phyloP scores from a whole-genome alignment of 2,888 invertebrate genomes.

The Zele albiditarsus region DNA sequence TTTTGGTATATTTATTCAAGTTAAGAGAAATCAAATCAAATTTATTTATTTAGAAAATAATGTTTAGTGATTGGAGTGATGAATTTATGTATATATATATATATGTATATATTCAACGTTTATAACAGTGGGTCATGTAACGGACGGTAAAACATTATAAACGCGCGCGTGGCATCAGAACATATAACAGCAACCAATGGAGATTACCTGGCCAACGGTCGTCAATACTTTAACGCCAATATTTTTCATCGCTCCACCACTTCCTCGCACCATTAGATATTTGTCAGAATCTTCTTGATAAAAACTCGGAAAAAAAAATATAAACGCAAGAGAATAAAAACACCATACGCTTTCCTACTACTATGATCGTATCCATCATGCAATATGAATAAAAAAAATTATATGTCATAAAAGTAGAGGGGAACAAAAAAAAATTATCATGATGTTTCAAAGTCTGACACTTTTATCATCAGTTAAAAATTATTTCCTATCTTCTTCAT shows the following conservation, averaged over 20 bases:
- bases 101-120: not conserved
- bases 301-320: not conserved
- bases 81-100: not conserved
- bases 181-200: slow-evolving; percentile 6
- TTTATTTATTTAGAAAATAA: not conserved
- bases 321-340: not conserved
- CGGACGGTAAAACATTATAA: not conserved
- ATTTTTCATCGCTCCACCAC: not conserved
- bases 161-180: not conserved
- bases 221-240: slow-evolving; percentile 4
- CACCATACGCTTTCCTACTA: not conserved
- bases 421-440: not conserved
- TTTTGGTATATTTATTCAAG: not conserved
- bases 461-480: not conserved
- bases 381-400: not conserved
- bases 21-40: not conserved
- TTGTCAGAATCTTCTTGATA: not conserved
- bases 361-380: not conserved
- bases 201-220: not conserved
- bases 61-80: not conserved
- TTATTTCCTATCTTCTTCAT: not conserved
- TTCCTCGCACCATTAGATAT: slow-evolving; percentile 1
- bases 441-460: slow-evolving; percentile 4
- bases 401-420: not conserved
- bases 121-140: slow-evolving; percentile 9